Evolutionary conservation across 2,113 vertebrate genomes (phyloP).

Genomic region (Saguinus midas): DNA sequence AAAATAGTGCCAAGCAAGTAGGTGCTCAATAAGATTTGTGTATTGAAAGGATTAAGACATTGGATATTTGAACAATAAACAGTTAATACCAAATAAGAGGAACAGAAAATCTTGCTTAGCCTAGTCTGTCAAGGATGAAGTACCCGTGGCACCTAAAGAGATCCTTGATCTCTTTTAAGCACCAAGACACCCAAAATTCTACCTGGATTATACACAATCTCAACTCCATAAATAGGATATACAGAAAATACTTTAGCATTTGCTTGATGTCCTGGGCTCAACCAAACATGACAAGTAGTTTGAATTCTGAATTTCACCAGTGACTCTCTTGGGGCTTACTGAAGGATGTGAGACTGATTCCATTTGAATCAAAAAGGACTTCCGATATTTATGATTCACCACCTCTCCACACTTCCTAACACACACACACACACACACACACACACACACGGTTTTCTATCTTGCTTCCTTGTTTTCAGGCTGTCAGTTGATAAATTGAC

Average conservation of each 20-base stretch:
- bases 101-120: conserved; percentile 16
- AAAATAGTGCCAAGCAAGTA: neutral
- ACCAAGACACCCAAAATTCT: neutral
- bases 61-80: neutral
- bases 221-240: neutral
- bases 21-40: neutral
- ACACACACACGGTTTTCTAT: neutral
- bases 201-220: neutral
- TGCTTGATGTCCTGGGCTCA: neutral
- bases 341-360: neutral
- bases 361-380: neutral
- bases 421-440: neutral
- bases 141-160: neutral
- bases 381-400: neutral
- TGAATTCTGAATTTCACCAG: neutral
- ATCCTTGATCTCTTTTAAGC: conserved; percentile 12
- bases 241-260: neutral
- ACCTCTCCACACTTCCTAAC: fast-evolving
- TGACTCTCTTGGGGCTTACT: neutral
- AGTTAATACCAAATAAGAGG: conserved; percentile 24
- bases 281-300: neutral
- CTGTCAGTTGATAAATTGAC: neutral
- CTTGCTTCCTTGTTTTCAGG: neutral
- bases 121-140: neutral
- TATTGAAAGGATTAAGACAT: conserved; percentile 17